phyloP scores from a whole-genome alignment of 2,888 invertebrate genomes.

The Tipula helvola region DNA sequence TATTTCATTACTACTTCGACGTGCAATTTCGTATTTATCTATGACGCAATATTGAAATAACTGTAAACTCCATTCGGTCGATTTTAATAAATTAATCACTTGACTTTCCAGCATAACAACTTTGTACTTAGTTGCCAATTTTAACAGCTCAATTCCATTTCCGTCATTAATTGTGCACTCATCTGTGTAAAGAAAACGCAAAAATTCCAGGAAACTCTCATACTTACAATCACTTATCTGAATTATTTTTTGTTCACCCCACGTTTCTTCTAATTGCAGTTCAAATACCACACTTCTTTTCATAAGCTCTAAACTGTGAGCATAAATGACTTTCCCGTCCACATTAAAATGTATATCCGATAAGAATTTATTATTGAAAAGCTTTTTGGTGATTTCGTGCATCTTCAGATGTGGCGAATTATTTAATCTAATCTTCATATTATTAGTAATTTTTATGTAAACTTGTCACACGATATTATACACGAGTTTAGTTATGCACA shows the following conservation, averaged over 20 bases:
- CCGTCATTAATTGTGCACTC: not conserved
- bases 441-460: not conserved
- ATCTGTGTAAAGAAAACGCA: not conserved
- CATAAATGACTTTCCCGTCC: not conserved
- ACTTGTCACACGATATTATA: too few relatives aligned
- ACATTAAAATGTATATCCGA: not conserved
- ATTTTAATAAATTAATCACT: not conserved
- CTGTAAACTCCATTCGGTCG: not conserved
- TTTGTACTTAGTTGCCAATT: not conserved
- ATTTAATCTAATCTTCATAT: not conserved
- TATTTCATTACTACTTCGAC: not conserved
- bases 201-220: not conserved
- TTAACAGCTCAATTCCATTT: not conserved
- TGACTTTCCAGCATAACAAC: not conserved
- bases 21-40: not conserved
- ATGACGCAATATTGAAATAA: not conserved
- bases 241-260: not conserved
- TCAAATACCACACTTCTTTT: not conserved
- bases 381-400: not conserved
- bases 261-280: not conserved
- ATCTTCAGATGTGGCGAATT: not conserved
- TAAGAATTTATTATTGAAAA: not conserved
- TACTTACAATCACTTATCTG: not conserved
- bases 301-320: not conserved
- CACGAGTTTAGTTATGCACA: too few relatives aligned